Evolutionary conservation across 2,797 vertebrate species (phyloP), one percentile per base, ranked within the genome.

Genomic region (Kryptolebias ocellatus): DNA sequence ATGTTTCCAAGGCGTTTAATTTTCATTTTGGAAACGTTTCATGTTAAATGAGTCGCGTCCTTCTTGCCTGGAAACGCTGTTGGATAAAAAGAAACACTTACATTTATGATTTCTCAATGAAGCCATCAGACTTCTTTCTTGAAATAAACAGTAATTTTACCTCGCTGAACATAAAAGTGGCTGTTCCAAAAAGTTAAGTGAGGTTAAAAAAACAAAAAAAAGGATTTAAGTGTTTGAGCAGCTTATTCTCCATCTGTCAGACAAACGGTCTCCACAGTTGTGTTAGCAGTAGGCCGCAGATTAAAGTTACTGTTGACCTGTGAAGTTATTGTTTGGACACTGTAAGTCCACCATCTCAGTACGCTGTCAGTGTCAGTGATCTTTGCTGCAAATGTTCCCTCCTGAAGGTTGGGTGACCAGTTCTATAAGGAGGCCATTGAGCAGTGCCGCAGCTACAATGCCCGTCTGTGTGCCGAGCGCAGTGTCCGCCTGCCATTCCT

Each of bases 341-440:
- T 14, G 16, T 44, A 27, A 45, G 45, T 60, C 45, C 45, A 9
- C 20, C 44, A 17, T 54, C 17, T 27, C 4, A 49, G 44, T 15
- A 17, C 28, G 31, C 14, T 73, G 67, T 72, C 73, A 24, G 10
- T 42, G 39, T 42, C 39, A 39, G 62, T 83, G 72, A 85, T 56
- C 59, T 47, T 53, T 72, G 31, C 47, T 52, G 14, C 46, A 52
- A 51, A 47, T 1, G 0, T 59, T 63, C 69, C 59, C 37, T 74
- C 70, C 70, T 66, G 50, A 89, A 97, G 96, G 81, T 95, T 99
- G 1, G 97, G 97, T 44, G 97, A 98, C 89, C 97, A 99, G 94
- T 98, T 98, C 93, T 99, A 99, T 90, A 96, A 96, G 92, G 97
- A 98, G 54, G 97, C 97, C 45, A 99, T 98, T 10, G 97, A 99